Evolutionary conservation across 1,140 invertebrate species (phyloP).

Genomic region (Aphelenchoides besseyi): DNA sequence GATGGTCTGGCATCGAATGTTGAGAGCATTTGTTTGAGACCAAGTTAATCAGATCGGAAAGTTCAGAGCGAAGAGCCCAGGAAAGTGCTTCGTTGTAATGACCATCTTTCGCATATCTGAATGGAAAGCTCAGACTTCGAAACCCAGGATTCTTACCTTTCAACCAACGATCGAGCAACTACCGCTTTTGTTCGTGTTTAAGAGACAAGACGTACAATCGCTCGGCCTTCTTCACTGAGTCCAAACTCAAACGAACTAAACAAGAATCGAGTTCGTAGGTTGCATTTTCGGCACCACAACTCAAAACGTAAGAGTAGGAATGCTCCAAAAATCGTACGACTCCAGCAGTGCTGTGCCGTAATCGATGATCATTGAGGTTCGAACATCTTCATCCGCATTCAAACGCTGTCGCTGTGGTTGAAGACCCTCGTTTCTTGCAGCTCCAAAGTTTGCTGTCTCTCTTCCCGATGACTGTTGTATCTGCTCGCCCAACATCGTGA

Average conservation of each 20-base stretch:
- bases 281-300: conserved; percentile 9
- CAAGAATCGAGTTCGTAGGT: not conserved
- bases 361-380: conserved; percentile 17
- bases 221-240: conserved; percentile 20
- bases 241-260: conserved; percentile 10
- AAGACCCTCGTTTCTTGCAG: not conserved
- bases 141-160: conserved; percentile 14
- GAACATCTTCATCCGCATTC: not conserved
- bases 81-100: conserved; percentile 19
- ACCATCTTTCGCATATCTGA: conserved; percentile 16
- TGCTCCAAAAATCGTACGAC: conserved; percentile 22
- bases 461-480: not conserved
- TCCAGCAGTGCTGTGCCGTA: conserved; percentile 11
- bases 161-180: not conserved
- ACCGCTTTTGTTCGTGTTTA: conserved; percentile 14
- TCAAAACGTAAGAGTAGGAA: conserved; percentile 4
- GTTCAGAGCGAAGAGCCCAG: conserved; percentile 20
- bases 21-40: conserved; percentile 14
- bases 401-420: not conserved
- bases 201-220: not conserved
- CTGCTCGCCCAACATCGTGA: not conserved
- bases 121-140: not conserved
- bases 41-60: conserved; percentile 9
- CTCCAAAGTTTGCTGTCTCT: conserved; percentile 5
- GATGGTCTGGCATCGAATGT: not conserved